Evolutionary conservation across 2,888 invertebrate species (phyloP), one percentile per base, ranked within the genome.

Genomic region (Plebejus anna): DNA sequence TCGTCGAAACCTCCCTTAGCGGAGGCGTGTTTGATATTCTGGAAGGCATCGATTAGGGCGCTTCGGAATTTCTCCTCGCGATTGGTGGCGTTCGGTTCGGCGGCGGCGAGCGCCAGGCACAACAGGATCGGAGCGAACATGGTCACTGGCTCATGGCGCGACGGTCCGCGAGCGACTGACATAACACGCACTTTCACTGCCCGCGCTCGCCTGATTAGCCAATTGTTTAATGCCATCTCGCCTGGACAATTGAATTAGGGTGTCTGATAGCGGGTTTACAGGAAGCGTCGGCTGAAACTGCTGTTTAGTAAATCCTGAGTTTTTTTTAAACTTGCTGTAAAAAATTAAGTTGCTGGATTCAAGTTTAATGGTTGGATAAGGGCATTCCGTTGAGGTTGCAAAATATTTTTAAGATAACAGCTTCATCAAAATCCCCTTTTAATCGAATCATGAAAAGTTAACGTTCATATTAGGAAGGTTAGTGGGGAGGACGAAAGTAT

Each of bases 21-120:
- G 0, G 92, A 91, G 36, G 85, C 89, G 80, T 91, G 91, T 79
- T 94, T 94, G 59, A 94, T 94, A 80, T 84, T 92, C 80, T 94
- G 94, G 81, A 94, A 94, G 76, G 94, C 94, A 81, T 94, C 93
- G 61, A 94, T 93, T 76, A 94, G 82, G 77, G 84, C 94, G 81
- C 90, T 93, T 22, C 94, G 82, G 0, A 94, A 84, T 81, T 90
- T 91, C 80, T 92, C 94, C 77, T 94, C 94, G 38, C 94, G 84
- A 80, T 85, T 87, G 57, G 82, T 86, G 77, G 85, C 89, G 78
- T 84, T 83, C 73, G 83, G 80, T 66, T 66, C 66, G 66, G 66
- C 32, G 66, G 85, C 86, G 80, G 87, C 84, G 79, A 86, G 83
- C 78, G 86, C 87, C 38, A 86, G 90, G 88, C 91, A 86, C 81